Conservation (phyloP, 2,113 vertebrate species). For the Scomber scombrus region DNA sequence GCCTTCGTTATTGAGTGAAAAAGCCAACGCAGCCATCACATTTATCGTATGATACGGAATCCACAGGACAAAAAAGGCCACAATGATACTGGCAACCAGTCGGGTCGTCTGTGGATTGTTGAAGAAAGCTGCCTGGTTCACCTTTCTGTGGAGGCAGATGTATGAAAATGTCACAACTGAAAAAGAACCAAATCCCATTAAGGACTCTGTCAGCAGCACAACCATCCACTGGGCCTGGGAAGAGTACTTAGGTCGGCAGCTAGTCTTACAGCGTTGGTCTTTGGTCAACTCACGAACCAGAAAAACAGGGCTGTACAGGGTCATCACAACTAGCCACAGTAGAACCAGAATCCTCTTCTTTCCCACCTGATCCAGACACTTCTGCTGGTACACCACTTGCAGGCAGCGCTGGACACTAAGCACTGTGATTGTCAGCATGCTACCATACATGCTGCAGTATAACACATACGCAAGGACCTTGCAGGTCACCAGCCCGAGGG, state of each 20-base stretch:
- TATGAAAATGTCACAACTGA: conserved; percentile 29
- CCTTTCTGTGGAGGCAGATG: conserved; percentile 22
- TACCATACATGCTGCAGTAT: conserved; percentile 20
- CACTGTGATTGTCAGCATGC: conserved; percentile 33
- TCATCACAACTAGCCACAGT: conserved; percentile 33
- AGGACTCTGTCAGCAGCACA: conserved; percentile 19
- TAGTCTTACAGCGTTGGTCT: fast-evolving
- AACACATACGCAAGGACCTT: not conserved
- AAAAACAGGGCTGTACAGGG: conserved; percentile 16
- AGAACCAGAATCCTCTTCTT: conserved; percentile 22
- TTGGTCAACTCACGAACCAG: not conserved
- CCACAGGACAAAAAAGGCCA: conserved; percentile 36
- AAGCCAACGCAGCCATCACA: conserved; percentile 17
- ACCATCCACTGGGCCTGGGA: not conserved
- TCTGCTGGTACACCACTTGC: conserved; percentile 34
- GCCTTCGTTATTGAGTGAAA: not conserved
- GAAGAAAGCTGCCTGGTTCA: conserved; percentile 36
- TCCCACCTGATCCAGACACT: not conserved
- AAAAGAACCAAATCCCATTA: conserved; percentile 13
- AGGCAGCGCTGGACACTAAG: conserved; percentile 58
- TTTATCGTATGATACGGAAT: conserved; percentile 40
- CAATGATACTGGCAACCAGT: conserved; percentile 34
- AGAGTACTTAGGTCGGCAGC: not conserved
- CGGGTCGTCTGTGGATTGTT: conserved; percentile 36
- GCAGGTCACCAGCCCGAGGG: conserved; percentile 20